phyloP scores from a whole-genome alignment of 2,113 vertebrate genomes.

The Struthio camelus region DNA sequence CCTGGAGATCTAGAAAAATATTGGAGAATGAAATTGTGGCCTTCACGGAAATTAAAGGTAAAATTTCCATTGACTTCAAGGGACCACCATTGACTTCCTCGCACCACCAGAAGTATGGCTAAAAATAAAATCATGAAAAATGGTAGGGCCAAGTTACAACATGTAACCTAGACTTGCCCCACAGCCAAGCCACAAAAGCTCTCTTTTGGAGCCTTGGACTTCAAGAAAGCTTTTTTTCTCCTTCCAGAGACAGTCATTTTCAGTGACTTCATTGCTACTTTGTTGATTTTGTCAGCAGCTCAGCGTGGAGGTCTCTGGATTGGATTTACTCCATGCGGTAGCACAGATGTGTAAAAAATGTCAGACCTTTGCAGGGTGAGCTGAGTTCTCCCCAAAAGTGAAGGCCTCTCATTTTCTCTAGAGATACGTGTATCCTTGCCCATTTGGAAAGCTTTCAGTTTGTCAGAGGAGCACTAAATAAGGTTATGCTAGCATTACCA shows the following conservation, averaged over 20 bases:
- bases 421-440: neutral
- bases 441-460: constrained; percentile 37
- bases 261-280: neutral
- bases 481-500: neutral
- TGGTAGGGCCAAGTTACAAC: neutral
- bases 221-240: neutral
- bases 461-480: constrained; percentile 45
- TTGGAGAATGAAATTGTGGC: neutral
- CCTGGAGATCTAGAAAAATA: neutral
- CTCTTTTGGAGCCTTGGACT: neutral
- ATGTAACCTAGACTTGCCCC: neutral
- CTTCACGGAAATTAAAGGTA: neutral
- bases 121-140: neutral
- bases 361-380: neutral
- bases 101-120: neutral
- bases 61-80: neutral
- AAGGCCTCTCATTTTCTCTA: neutral
- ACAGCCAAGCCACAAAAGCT: neutral
- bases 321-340: neutral
- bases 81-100: neutral
- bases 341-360: neutral
- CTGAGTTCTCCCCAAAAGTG: neutral
- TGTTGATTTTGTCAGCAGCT: neutral
- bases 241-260: neutral
- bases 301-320: neutral